Conservation (phyloP, 2,888 invertebrate genomes). For the Eilema depressum region DNA sequence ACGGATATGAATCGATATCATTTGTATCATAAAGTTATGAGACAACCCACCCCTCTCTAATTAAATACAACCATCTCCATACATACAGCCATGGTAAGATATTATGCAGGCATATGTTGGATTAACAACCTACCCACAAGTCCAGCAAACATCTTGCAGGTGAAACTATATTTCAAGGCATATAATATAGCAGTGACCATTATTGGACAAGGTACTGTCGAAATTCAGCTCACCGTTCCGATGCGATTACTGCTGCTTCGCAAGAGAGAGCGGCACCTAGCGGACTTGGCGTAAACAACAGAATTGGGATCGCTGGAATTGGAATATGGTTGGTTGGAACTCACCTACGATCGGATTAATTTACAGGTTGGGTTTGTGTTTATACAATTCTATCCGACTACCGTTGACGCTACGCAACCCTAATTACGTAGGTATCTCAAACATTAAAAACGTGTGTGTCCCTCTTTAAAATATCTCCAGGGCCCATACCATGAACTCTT, state of each 20-base stretch:
- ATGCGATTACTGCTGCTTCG: constrained; percentile 49
- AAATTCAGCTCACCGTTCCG: constrained; percentile 44
- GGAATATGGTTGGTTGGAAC: constrained; percentile 18
- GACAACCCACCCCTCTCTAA: too few relatives aligned
- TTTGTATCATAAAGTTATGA: background rate
- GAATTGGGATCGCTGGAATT: constrained; percentile 11
- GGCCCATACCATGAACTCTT: too few relatives aligned
- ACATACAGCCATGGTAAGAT: background rate
- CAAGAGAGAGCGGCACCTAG: constrained; percentile 19
- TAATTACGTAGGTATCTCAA: too few relatives aligned
- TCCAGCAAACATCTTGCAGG: background rate
- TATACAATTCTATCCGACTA: too few relatives aligned
- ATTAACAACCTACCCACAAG: background rate
- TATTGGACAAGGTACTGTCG: constrained; percentile 18
- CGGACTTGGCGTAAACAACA: constrained; percentile 21
- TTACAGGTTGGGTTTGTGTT: background rate
- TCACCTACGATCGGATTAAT: constrained; percentile 2
- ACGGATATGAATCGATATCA: too few relatives aligned
- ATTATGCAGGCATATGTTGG: background rate
- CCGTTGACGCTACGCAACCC: too few relatives aligned
- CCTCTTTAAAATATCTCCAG: too few relatives aligned
- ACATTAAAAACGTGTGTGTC: too few relatives aligned
- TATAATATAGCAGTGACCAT: background rate
- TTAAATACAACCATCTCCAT: background rate
- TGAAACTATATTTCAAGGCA: background rate